phyloP scores from a whole-genome alignment of 2,113 vertebrate genomes.

The Laticauda colubrina region DNA sequence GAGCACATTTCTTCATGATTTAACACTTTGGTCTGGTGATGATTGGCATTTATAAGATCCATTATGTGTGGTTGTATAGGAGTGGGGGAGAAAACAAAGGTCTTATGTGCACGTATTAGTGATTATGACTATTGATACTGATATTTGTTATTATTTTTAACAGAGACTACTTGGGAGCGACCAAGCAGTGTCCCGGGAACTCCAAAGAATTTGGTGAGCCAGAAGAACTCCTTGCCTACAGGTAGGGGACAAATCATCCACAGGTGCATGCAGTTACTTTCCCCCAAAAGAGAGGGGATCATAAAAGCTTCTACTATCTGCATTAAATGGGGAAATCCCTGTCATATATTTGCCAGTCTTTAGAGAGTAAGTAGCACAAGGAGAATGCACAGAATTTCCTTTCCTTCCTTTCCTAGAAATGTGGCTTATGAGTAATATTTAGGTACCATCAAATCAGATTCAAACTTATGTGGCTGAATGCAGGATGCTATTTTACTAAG shows the following conservation, averaged over 20 bases:
- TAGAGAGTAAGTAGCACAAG: not conserved
- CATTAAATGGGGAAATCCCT: not conserved
- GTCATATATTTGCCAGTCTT: not conserved
- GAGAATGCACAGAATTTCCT: not conserved
- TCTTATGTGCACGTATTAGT: not conserved
- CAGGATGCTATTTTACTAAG: not conserved
- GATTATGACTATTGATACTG: not conserved
- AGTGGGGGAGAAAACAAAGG: not conserved
- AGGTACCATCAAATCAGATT: not conserved
- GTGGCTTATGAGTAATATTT: not conserved
- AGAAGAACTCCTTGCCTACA: slow-evolving; percentile 85
- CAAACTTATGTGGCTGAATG: not conserved
- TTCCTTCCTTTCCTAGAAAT: not conserved
- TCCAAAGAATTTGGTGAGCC: slow-evolving; percentile 79
- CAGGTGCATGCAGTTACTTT: not conserved
- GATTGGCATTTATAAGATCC: not conserved
- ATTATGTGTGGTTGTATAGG: not conserved
- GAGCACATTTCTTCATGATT: not conserved
- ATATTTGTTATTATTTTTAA: slow-evolving; percentile 33
- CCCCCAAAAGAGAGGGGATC: not conserved
- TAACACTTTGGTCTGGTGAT: not conserved
- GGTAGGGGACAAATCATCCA: slow-evolving; percentile 70
- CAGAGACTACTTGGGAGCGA: slow-evolving; percentile 96
- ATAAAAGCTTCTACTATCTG: not conserved
- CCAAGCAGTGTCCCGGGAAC: slow-evolving; percentile 86